phyloP scores from a whole-genome alignment of 2,888 invertebrate genomes.

The Anoplius nigerrimus region DNA sequence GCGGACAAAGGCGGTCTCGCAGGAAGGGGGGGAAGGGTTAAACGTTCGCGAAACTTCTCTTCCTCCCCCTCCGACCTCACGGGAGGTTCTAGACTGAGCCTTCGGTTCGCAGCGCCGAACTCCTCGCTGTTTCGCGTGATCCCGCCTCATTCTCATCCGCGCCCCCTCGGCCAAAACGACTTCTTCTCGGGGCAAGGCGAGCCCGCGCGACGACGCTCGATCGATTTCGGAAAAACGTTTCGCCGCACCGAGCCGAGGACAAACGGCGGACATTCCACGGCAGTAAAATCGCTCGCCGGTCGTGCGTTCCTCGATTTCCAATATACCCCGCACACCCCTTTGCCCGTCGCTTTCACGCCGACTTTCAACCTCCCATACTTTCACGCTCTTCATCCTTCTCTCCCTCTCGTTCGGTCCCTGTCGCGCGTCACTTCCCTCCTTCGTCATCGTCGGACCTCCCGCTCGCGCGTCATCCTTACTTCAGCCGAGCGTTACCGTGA shows the following conservation, averaged over 20 bases:
- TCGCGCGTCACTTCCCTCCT: background rate
- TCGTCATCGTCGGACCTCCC: background rate
- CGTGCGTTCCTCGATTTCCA: constrained; percentile 28
- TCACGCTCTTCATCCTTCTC: background rate
- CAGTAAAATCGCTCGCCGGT: constrained; percentile 27
- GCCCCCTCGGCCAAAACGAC: background rate
- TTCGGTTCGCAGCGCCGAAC: background rate
- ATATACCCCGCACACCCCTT: constrained; percentile 24
- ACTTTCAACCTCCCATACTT: background rate
- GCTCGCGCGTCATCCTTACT: background rate
- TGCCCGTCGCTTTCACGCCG: background rate
- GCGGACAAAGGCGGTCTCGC: constrained; percentile 21
- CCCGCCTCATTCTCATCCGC: background rate
- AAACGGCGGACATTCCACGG: constrained; percentile 27
- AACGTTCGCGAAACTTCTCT: constrained; percentile 38
- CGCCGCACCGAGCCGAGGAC: constrained; percentile 28
- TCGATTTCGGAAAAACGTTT: too few species aligned
- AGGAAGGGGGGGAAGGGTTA: constrained; percentile 29
- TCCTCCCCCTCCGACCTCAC: background rate
- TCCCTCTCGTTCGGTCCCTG: background rate
- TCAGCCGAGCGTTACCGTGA: background rate
- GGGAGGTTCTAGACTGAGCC: too few species aligned
- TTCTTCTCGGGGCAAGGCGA: constrained; percentile 7
- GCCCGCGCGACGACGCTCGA: background rate
- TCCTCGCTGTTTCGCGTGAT: constrained; percentile 3